phyloP scores from a whole-genome alignment of 2,797 vertebrate species.

The Prionace glauca region DNA sequence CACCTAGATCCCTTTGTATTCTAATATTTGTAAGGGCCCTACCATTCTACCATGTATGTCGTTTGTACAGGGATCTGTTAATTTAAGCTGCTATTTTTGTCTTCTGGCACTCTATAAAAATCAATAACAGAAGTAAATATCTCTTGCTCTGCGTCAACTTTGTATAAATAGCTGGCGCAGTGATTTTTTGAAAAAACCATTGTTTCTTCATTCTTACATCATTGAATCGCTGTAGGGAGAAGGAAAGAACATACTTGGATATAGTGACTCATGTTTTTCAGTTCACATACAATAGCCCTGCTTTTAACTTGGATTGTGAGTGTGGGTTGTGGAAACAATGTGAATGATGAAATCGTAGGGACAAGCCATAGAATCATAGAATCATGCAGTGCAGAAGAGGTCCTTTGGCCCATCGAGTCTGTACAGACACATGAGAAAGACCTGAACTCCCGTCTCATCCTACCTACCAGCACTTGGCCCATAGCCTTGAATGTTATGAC shows the following conservation, averaged over 20 bases:
- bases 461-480: too few species aligned
- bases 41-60: too few species aligned
- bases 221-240: not conserved
- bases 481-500: too few species aligned
- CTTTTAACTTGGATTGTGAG: not conserved
- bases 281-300: not conserved
- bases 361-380: not conserved
- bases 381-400: too few species aligned
- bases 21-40: too few species aligned
- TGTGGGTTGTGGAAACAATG: not conserved
- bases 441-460: too few species aligned
- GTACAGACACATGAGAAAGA: too few species aligned
- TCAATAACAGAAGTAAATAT: not conserved
- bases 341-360: not conserved
- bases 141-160: not conserved
- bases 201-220: not conserved
- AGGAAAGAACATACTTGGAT: not conserved
- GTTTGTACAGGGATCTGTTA: not conserved
- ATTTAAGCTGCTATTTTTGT: not conserved
- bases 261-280: not conserved
- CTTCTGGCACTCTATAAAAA: not conserved
- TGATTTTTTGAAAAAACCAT: not conserved
- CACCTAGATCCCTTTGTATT: too few species aligned
- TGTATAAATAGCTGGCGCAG: not conserved
- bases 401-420: not conserved